These are phyloP conservation scores for Lochmaea crataegi DNA, from an alignment of 2,888 invertebrate species.

Conservation along the genomic window DNA sequence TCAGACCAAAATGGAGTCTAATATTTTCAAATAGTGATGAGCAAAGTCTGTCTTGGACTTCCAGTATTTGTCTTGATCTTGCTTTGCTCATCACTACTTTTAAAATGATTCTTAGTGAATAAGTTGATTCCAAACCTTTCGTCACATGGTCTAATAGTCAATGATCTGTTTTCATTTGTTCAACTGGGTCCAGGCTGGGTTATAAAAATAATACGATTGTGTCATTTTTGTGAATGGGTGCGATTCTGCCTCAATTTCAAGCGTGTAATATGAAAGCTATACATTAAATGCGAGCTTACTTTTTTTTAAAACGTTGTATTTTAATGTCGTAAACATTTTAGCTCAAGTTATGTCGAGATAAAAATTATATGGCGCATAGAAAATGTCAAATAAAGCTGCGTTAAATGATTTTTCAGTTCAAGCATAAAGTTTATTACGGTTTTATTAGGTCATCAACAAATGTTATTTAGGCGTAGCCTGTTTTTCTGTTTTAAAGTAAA, in stretches of 20 bases:
- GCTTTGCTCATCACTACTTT: too few species aligned
- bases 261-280: neutral
- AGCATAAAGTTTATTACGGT: constrained; percentile 2
- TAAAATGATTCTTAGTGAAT: too few species aligned
- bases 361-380: neutral
- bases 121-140: too few species aligned
- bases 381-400: constrained; percentile 9
- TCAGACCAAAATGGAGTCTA: too few species aligned
- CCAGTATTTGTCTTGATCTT: too few species aligned
- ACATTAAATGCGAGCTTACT: neutral
- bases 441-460: neutral
- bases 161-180: neutral
- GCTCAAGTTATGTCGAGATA: constrained; percentile 1
- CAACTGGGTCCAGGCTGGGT: too few species aligned
- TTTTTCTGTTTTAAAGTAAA: neutral
- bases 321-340: constrained; percentile 1
- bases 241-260: neutral
- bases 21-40: too few species aligned
- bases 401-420: constrained; percentile 6
- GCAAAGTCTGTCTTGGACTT: too few species aligned
- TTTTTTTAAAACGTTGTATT: neutral
- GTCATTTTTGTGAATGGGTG: neutral
- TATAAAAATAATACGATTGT: too few species aligned
- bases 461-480: neutral
- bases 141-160: too few species aligned